Evolutionary conservation across 1,140 invertebrate genomes (phyloP).

Genomic region (Zaprionus capensis): DNA sequence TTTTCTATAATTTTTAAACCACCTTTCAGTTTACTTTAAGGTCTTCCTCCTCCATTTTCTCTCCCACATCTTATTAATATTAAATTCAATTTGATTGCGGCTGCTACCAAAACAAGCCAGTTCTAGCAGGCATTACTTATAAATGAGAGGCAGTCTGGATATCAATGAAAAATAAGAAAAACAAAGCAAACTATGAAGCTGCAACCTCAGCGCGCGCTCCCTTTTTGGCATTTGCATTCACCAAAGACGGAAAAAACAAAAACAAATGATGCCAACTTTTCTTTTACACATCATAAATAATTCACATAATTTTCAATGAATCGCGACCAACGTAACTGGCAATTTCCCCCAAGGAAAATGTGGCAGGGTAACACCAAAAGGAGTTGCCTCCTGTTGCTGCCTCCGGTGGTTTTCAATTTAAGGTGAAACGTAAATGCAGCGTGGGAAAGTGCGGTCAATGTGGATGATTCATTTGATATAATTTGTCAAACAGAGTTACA

Average conservation of each 20-base stretch:
- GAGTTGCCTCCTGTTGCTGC: not conserved
- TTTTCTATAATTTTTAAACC: not conserved
- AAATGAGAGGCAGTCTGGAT: slow-evolving; percentile 9
- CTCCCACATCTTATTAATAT: slow-evolving; percentile 57
- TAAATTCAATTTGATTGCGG: slow-evolving; percentile 80
- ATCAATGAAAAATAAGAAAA: slow-evolving; percentile 4
- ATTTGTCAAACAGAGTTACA: slow-evolving; percentile 34
- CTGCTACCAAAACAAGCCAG: slow-evolving; percentile 22
- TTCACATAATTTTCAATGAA: slow-evolving; percentile 68
- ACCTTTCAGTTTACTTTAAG: not conserved
- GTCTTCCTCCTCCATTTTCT: not conserved
- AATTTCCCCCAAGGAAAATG: not conserved
- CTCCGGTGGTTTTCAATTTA: slow-evolving; percentile 31
- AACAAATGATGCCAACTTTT: slow-evolving; percentile 55
- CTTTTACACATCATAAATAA: slow-evolving; percentile 63
- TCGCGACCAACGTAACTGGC: slow-evolving; percentile 28
- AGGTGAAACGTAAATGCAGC: not conserved
- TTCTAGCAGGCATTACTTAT: slow-evolving; percentile 12
- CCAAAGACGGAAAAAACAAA: slow-evolving; percentile 23
- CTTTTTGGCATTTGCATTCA: slow-evolving; percentile 13
- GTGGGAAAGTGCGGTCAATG: slow-evolving; percentile 1
- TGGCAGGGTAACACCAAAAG: slow-evolving; percentile 12
- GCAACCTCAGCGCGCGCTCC: not conserved
- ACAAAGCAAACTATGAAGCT: slow-evolving; percentile 27
- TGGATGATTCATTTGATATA: slow-evolving; percentile 34